These are phyloP conservation scores for Petrosia ficiformis DNA, from an alignment of 37 sponge, comb jelly and placozoan genomes.

Conservation along the genomic window DNA sequence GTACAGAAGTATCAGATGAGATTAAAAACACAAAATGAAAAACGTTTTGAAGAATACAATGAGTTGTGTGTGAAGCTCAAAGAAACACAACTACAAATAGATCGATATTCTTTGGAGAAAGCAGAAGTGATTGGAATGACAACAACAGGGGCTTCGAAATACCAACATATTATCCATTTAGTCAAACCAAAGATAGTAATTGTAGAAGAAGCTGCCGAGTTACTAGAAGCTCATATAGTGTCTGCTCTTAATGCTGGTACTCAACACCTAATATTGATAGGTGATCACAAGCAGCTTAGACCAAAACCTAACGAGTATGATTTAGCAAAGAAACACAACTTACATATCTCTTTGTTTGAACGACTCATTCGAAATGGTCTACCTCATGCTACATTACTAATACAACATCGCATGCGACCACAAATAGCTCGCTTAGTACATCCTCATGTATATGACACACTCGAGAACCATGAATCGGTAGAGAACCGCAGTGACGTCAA, in stretches of 20 bases:
- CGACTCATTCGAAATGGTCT: conserved; percentile 64
- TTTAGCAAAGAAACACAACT: conserved; percentile 67
- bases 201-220: conserved; percentile 95
- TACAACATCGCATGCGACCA: conserved; percentile 94
- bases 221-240: conserved; percentile 88
- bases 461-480: conserved; percentile 68
- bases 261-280: conserved; percentile 93
- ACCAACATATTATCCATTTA: conserved; percentile 67
- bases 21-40: neutral
- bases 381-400: conserved; percentile 68
- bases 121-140: conserved; percentile 86
- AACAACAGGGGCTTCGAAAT: conserved; percentile 91
- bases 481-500: conserved; percentile 31
- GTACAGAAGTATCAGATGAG: conserved; percentile 1
- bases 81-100: conserved; percentile 11
- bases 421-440: conserved; percentile 62
- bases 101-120: conserved; percentile 11
- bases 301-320: conserved; percentile 80
- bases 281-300: conserved; percentile 95
- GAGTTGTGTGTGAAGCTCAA: conserved; percentile 23
- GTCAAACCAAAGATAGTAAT: conserved; percentile 85
- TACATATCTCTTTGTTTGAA: conserved; percentile 91
- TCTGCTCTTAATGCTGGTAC: conserved; percentile 67
- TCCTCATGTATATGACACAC: conserved; percentile 65
- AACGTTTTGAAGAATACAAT: conserved; percentile 4